Base-by-base conservation (phyloP, 2,797 vertebrate genomes). In the Xenentodon cancila region DNA sequence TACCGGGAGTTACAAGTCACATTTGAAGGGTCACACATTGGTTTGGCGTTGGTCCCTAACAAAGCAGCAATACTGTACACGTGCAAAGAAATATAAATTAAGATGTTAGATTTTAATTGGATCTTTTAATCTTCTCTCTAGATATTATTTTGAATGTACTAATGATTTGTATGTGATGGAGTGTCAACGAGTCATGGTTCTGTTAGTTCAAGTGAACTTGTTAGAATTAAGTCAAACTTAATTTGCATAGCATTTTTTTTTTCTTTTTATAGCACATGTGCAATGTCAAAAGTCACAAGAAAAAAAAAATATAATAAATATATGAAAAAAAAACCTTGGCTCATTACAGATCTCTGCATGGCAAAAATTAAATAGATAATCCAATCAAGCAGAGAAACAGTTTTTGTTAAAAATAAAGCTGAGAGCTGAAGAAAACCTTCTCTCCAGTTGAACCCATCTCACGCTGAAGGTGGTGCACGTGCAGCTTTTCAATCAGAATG, bases 311-410 rank as follows among this genome's bases (percentile, higher is more conserved):
- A 40, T 15, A 15, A 40, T 30, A 40, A 40, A 15, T 40, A 13
- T 3, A 40, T 15, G 11, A 37, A 81, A 66, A 71, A 52, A 73
- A 80, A 68, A 68, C 43, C 27, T 67, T 69, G 63, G 44, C 50
- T 37, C 61, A 42, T 59, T 55, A 67, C 6, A 18, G 20, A 45
- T 25, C 21, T 25, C 60, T 70, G 60, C 54, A 70, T 68, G 63
- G 49, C 46, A 59, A 82, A 79, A 45, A 55, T 70, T 59, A 53
- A 81, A 84, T 83, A 76, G 85, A 82, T 82, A 71, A 78, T 77
- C 72, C 69, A 82, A 86, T 78, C 84, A 85, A 77, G 70, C 76
- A 73, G 73, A 82, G 78, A 67, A 82, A 70, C 59, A 77, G 69
- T 77, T 72, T 57, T 71, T 30, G 30, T 56, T 64, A 73, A 76